Evolutionary conservation across 2,888 invertebrate genomes (phyloP).

Genomic region (Perizoma flavofasciatum): DNA sequence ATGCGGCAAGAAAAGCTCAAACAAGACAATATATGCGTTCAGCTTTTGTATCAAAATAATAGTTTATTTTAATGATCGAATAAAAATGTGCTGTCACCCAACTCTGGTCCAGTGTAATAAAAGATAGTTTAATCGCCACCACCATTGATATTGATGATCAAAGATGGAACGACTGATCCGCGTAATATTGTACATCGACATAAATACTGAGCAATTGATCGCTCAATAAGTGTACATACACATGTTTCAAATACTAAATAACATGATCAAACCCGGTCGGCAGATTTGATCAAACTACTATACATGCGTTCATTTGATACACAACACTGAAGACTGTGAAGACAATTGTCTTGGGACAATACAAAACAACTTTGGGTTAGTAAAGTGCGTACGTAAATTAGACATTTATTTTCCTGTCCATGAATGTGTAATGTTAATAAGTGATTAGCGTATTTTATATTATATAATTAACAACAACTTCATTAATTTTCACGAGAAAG

Average conservation of each 20-base stretch:
- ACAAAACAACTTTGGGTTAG: slow-evolving; percentile 58
- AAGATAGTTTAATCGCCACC: slow-evolving; percentile 42
- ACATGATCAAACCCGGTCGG: slow-evolving; percentile 53
- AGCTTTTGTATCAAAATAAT: too few relatives aligned
- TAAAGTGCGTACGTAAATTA: slow-evolving; percentile 59
- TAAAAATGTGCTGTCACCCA: slow-evolving; percentile 36
- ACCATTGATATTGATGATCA: slow-evolving; percentile 65
- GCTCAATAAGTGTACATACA: slow-evolving; percentile 16
- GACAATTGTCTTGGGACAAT: neutral
- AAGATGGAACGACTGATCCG: slow-evolving; percentile 62
- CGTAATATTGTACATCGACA: slow-evolving; percentile 38
- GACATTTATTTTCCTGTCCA: slow-evolving; percentile 67
- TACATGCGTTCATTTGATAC: slow-evolving; percentile 25
- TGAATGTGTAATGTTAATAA: slow-evolving; percentile 74
- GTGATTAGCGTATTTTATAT: slow-evolving; percentile 12
- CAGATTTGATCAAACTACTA: slow-evolving; percentile 44
- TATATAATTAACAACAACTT: too few relatives aligned
- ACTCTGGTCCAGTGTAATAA: slow-evolving; percentile 18
- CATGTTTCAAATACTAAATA: slow-evolving; percentile 21
- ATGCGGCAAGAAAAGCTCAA: too few relatives aligned
- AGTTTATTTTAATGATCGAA: slow-evolving; percentile 34
- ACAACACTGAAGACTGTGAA: neutral
- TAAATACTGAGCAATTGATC: slow-evolving; percentile 25
- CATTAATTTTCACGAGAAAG: too few relatives aligned
- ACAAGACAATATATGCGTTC: too few relatives aligned